phyloP scores from a whole-genome alignment of 2,113 vertebrate species.

The Tragelaphus strepsiceros region DNA sequence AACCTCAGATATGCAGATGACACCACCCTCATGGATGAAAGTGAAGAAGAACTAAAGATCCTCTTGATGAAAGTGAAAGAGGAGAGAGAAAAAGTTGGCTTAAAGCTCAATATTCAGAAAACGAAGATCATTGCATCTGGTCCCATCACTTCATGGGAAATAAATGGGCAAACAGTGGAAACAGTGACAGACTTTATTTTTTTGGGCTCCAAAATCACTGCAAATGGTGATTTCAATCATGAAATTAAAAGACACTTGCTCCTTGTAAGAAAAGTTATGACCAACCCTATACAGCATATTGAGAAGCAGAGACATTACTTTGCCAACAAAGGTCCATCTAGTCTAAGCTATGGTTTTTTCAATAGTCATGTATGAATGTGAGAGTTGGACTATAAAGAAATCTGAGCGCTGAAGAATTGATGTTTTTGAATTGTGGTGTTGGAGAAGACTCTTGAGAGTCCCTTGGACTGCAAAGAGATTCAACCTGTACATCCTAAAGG shows the following conservation, averaged over 20 bases:
- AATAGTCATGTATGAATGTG: neutral
- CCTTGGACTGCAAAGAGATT: neutral
- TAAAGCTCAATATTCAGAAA: neutral
- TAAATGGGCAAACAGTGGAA: neutral
- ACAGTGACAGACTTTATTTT: neutral
- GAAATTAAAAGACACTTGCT: neutral
- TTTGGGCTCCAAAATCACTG: neutral
- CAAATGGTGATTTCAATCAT: neutral
- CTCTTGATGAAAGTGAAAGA: too few species aligned
- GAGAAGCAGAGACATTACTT: neutral
- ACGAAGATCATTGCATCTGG: neutral
- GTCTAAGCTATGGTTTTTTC: neutral
- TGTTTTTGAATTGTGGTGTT: neutral
- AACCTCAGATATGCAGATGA: too few species aligned
- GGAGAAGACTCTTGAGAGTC: neutral
- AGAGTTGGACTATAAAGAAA: neutral
- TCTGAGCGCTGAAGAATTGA: fast-evolving
- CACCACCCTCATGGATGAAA: too few species aligned
- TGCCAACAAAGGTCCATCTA: neutral
- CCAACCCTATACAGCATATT: neutral
- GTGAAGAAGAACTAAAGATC: too few species aligned
- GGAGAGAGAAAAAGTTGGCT: too few species aligned
- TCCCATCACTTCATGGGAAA: neutral
- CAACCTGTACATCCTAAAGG: neutral
- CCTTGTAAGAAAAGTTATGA: neutral